These are phyloP conservation scores for Cryptocheilus praepositus DNA, from an alignment of 2,888 invertebrate species.

Conservation along the genomic window DNA sequence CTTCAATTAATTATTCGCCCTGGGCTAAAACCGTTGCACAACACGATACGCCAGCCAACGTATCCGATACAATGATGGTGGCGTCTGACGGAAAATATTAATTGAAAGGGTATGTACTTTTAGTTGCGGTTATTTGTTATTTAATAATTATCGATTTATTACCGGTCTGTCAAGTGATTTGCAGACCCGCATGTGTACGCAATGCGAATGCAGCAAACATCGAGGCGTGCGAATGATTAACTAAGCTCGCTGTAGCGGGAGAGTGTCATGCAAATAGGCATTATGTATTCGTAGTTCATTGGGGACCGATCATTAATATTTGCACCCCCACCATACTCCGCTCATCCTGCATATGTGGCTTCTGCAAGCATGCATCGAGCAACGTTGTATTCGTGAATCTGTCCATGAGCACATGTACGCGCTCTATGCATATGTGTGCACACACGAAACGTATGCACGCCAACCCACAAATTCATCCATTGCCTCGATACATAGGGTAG, in stretches of 20 bases:
- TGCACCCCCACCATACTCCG: constrained; percentile 30
- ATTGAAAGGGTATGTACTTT: background rate
- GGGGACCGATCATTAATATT: constrained; percentile 59
- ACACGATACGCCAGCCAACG: background rate
- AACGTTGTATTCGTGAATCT: constrained; percentile 25
- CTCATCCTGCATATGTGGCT: constrained; percentile 31
- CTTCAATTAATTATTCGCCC: constrained; percentile 8
- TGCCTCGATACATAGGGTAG: no score
- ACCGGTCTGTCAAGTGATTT: constrained; percentile 39
- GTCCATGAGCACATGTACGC: background rate
- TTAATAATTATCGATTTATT: constrained; percentile 47
- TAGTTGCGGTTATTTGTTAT: background rate
- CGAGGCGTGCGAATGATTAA: constrained; percentile 58
- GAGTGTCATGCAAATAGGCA: constrained; percentile 58
- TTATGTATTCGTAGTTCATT: constrained; percentile 61
- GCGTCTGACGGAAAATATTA: no score
- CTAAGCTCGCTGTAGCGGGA: constrained; percentile 42
- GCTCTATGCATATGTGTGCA: background rate
- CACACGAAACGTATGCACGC: no score
- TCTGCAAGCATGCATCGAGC: constrained; percentile 37
- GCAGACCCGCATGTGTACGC: constrained; percentile 41
- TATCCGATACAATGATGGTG: no score
- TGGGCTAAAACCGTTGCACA: background rate
- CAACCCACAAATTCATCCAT: no score
- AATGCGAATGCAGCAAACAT: constrained; percentile 54